phyloP scores from a whole-genome alignment of 2,888 invertebrate species.

The Synanthedon vespiformis region DNA sequence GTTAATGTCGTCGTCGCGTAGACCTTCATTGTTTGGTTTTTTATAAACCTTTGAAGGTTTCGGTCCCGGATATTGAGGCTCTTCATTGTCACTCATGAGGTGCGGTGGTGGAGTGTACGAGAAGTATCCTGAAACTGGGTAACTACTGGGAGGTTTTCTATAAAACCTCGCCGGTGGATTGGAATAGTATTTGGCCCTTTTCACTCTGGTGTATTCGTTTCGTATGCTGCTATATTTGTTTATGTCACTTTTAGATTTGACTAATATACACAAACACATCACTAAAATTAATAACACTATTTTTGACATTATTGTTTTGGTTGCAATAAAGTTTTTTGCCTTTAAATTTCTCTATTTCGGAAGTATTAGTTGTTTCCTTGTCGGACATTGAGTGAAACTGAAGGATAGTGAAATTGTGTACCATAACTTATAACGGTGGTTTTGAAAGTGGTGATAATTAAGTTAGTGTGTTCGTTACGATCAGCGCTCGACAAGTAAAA shows the following conservation, averaged over 20 bases:
- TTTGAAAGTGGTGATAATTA: conserved; percentile 56
- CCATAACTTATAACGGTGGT: conserved; percentile 47
- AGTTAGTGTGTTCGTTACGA: conserved; percentile 12
- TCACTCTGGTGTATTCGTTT: conserved; percentile 28
- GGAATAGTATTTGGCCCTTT: conserved; percentile 44
- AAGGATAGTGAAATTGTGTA: conserved; percentile 34
- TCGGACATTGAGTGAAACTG: conserved; percentile 26
- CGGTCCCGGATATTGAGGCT: conserved; percentile 16
- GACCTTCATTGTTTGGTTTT: conserved; percentile 31
- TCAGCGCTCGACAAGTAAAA: neutral
- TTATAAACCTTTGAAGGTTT: conserved; percentile 45
- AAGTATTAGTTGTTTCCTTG: neutral
- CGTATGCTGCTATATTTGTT: conserved; percentile 7
- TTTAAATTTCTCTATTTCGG: neutral
- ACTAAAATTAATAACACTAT: conserved; percentile 14
- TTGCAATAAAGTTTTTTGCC: neutral
- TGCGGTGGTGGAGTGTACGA: conserved; percentile 49
- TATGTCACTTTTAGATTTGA: conserved; percentile 23
- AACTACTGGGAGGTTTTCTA: conserved; percentile 29
- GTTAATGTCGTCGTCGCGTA: conserved; percentile 45
- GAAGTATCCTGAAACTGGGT: conserved; percentile 27
- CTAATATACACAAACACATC: conserved; percentile 28
- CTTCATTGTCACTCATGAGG: conserved; percentile 25
- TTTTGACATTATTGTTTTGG: conserved; percentile 11
- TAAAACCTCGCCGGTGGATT: conserved; percentile 36